Conservation (phyloP, 2,888 invertebrate species). For the Drosophila neotestacea region DNA sequence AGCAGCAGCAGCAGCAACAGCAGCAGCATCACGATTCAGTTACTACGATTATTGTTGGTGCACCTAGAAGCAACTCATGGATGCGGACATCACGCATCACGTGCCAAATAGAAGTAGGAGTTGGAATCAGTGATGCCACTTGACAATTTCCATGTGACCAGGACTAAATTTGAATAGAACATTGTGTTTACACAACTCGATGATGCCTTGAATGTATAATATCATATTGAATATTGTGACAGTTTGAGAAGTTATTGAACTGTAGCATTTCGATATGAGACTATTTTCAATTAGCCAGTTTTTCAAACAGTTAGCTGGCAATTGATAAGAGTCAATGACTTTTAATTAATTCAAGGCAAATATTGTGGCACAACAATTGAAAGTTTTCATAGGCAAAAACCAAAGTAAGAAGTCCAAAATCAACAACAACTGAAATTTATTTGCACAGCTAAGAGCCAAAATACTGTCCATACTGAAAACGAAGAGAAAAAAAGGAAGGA, state of each 20-base stretch:
- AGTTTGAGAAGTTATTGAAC: conserved; percentile 12
- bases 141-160: conserved; percentile 61
- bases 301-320: conserved; percentile 42
- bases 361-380: conserved; percentile 62
- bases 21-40: conserved; percentile 46
- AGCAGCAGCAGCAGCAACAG: conserved; percentile 8
- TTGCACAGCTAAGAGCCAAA: conserved; percentile 68
- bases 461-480: conserved; percentile 14
- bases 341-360: conserved; percentile 76
- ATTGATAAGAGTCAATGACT: conserved; percentile 70
- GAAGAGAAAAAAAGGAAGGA: not conserved
- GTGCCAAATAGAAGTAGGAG: conserved; percentile 15
- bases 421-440: conserved; percentile 72
- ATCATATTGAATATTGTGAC: not conserved
- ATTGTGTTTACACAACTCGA: conserved; percentile 53
- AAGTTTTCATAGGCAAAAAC: conserved; percentile 51
- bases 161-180: conserved; percentile 49
- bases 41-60: conserved; percentile 55
- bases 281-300: conserved; percentile 19
- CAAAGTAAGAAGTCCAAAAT: conserved; percentile 49
- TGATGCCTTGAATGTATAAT: conserved; percentile 60
- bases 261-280: conserved; percentile 12
- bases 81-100: conserved; percentile 21
- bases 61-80: conserved; percentile 35
- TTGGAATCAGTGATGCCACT: conserved; percentile 40